phyloP scores from a whole-genome alignment of 2,888 invertebrate genomes.

The Xanthorhoe spadicearia region DNA sequence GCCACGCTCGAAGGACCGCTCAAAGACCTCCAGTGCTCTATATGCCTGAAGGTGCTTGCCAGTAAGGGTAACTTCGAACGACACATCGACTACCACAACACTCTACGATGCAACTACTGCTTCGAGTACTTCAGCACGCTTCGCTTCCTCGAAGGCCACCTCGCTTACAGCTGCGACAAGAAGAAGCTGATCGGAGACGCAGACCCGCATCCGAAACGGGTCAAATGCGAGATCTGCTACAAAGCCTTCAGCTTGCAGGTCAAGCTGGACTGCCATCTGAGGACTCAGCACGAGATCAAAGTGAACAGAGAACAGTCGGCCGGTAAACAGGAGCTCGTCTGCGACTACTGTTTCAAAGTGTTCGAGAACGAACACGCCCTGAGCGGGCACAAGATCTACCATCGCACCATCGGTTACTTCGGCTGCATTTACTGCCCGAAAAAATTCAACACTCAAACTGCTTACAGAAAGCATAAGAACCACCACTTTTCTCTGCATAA shows the following conservation, averaged over 20 bases:
- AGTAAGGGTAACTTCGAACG: conserved; percentile 79
- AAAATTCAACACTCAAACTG: conserved; percentile 79
- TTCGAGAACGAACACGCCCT: conserved; percentile 77
- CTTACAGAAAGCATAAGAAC: conserved; percentile 81
- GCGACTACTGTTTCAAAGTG: conserved; percentile 79
- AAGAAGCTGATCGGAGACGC: conserved; percentile 74
- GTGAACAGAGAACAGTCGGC: conserved; percentile 60
- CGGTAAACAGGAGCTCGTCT: conserved; percentile 67
- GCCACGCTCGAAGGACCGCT: conserved; percentile 66
- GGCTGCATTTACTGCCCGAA: conserved; percentile 81
- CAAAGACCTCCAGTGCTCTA: conserved; percentile 76
- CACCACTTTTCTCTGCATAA: conserved; percentile 73
- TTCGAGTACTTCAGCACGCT: conserved; percentile 76
- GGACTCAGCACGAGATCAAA: conserved; percentile 68
- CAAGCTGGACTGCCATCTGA: conserved; percentile 78
- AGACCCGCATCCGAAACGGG: conserved; percentile 70
- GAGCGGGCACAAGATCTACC: conserved; percentile 72
- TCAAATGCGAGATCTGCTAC: conserved; percentile 78
- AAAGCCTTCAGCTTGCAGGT: conserved; percentile 81
- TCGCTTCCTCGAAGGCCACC: conserved; percentile 76
- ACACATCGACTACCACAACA: conserved; percentile 80
- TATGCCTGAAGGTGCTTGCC: conserved; percentile 76
- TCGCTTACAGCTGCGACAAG: conserved; percentile 76
- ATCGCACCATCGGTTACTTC: conserved; percentile 73
- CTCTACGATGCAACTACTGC: conserved; percentile 80